Base-by-base conservation (phyloP, 2,113 vertebrate genomes). In the Takifugu bimaculatus region DNA sequence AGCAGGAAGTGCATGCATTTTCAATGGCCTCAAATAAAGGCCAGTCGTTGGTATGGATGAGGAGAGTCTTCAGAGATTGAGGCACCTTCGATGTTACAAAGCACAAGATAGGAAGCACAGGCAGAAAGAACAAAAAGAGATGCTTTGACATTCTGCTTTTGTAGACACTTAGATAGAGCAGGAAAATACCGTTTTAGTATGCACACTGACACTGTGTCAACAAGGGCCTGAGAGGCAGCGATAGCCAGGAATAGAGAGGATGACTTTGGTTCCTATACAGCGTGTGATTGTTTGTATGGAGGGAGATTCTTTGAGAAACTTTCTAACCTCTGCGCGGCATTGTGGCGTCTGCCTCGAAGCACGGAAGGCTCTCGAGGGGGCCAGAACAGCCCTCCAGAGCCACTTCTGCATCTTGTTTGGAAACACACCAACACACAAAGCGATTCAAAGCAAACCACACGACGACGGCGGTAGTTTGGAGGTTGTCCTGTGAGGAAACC, bases 1-100 rank as follows among this genome's bases (percentile, higher is more conserved):
- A 54, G 60, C 64, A 70, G 74, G 81, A 78, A 73, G 61, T 52
- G 67, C 68, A 82, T 84, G 81, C 72, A 85, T 86, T 89, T 78
- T 77, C 81, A 90, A 87, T 85, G 73, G 81, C 80, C 83, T 86
- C 78, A 83, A 85, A 87, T 86, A 88, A 87, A 89, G 80, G 83
- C 74, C 76, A 66, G 75, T 81, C 82, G 81, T 86, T 86, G 76
- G 84, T 85, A 84, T 87, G 84, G 85, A 83, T 82, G 70, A 84
- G 75, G 68, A 53, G 60, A 39, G 68, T 72, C 86, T 65, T 49
- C 15, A 1, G 80, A 84, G 80, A 88, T 67, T 68, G 78, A 74
- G 79, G 74, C 72, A 82, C 81, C 84, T 85, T 76, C 73, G 56
- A 63, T 29, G 3, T 62, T 67, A 82, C 77, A 84, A 72, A 81